Percentiles rank a stretch among this genome's conserved stretches.
phyloP scores from a whole-genome alignment of 2,888 invertebrate species.

The Agrochola lychnidis region DNA sequence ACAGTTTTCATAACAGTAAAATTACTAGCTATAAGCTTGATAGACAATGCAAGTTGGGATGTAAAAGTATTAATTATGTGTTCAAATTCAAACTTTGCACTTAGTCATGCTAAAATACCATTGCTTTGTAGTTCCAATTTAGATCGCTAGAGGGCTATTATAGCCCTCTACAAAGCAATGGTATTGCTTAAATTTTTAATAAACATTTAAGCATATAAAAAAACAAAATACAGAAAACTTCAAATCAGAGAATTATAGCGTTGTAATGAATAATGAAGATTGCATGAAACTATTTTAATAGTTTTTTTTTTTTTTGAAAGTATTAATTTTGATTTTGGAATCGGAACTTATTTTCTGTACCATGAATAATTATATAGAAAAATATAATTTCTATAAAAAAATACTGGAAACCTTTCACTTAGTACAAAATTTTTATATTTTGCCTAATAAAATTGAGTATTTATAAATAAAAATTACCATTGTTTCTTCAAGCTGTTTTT shows the following conservation, averaged over 20 bases:
- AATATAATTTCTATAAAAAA: constrained; percentile 7
- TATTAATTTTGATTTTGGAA: neutral
- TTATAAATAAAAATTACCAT: constrained; percentile 8
- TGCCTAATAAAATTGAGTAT: constrained; percentile 7
- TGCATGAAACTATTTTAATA: neutral
- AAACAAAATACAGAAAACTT: neutral
- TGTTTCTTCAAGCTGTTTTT: neutral
- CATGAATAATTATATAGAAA: neutral
- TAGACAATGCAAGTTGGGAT: neutral
- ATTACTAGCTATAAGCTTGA: neutral
- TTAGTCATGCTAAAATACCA: too few species aligned
- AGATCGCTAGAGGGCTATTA: too few species aligned
- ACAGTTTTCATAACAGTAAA: neutral
- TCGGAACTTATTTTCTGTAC: neutral
- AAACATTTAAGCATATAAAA: too few species aligned
- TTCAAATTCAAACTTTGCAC: neutral
- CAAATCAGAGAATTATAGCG: neutral
- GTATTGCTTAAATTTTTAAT: too few species aligned
- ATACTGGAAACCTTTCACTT: neutral
- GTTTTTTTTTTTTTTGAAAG: neutral
- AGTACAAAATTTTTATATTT: constrained; percentile 15
- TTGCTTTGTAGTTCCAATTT: too few species aligned
- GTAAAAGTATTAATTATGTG: neutral
- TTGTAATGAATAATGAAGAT: neutral
- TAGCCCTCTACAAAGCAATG: too few species aligned